Percentiles rank a stretch among this genome's conserved stretches.
Evolutionary conservation across 2,888 invertebrate genomes (phyloP).

Genomic region (Macrosoma leucophasiata): DNA sequence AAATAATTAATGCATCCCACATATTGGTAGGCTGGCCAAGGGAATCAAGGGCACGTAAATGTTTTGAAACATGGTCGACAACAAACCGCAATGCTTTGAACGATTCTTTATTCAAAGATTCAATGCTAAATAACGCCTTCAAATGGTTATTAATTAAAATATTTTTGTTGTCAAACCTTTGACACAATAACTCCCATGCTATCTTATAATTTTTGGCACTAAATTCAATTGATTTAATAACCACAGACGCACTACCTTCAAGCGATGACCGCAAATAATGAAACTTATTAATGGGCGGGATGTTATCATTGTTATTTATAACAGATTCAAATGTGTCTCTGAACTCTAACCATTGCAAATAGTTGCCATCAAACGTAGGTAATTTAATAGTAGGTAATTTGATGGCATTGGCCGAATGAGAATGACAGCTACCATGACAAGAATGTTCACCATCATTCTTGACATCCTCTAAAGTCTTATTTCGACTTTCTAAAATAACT

Average conservation of each 20-base stretch:
- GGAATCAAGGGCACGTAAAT: too few relatives aligned
- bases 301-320: slow-evolving; percentile 20
- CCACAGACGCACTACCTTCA: slow-evolving; percentile 14
- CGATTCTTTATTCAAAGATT: slow-evolving; percentile 9
- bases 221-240: slow-evolving; percentile 16
- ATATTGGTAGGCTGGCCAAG: too few relatives aligned
- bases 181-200: slow-evolving; percentile 13
- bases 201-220: slow-evolving; percentile 13
- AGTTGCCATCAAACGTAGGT: slow-evolving; percentile 23
- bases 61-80: background rate
- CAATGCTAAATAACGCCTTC: slow-evolving; percentile 10
- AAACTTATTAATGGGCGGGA: slow-evolving; percentile 26
- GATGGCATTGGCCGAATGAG: too few relatives aligned
- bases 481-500: too few relatives aligned
- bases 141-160: slow-evolving; percentile 15
- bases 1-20: too few relatives aligned
- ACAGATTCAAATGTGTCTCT: slow-evolving; percentile 23
- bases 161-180: slow-evolving; percentile 13
- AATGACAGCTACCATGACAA: too few relatives aligned
- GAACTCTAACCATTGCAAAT: slow-evolving; percentile 22
- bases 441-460: too few relatives aligned
- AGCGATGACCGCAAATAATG: slow-evolving; percentile 23
- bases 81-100: background rate
- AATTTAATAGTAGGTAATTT: slow-evolving; percentile 18
- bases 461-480: too few relatives aligned